Evolutionary conservation across 2,113 vertebrate species (phyloP).

Genomic region (Aegithalos caudatus): DNA sequence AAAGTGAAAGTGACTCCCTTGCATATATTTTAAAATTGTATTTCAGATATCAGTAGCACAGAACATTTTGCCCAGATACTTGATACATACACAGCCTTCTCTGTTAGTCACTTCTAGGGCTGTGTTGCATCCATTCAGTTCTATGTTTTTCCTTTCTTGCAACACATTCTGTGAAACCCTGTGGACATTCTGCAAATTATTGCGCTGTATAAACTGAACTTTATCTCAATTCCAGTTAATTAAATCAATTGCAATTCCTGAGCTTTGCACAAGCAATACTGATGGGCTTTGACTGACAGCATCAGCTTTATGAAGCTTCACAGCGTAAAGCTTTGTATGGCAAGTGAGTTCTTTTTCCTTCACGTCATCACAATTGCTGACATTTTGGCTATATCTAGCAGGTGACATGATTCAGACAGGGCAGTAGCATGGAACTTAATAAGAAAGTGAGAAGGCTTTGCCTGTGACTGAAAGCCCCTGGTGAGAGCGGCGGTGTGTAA

Average conservation of each 20-base stretch:
- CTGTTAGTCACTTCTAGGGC: background rate
- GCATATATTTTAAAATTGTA: background rate
- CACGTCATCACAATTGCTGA: background rate
- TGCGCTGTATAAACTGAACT: background rate
- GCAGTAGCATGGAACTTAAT: background rate
- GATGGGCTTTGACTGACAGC: background rate
- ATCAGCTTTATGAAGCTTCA: background rate
- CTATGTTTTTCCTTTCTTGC: background rate
- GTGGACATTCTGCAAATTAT: background rate
- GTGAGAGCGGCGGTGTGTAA: background rate
- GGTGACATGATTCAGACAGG: background rate
- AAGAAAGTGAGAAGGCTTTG: background rate
- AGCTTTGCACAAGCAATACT: background rate
- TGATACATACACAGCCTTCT: background rate
- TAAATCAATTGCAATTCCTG: slow-evolving; percentile 23
- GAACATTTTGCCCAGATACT: background rate
- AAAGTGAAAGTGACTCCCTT: background rate
- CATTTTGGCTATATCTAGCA: background rate
- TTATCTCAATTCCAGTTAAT: slow-evolving; percentile 30
- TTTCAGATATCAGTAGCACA: background rate
- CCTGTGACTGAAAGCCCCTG: background rate
- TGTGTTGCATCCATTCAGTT: background rate
- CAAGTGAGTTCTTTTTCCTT: background rate
- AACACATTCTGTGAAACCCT: background rate
- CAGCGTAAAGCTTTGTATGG: background rate